Base-by-base conservation (phyloP, 2,888 invertebrate species). In the Perizoma flavofasciatum region DNA sequence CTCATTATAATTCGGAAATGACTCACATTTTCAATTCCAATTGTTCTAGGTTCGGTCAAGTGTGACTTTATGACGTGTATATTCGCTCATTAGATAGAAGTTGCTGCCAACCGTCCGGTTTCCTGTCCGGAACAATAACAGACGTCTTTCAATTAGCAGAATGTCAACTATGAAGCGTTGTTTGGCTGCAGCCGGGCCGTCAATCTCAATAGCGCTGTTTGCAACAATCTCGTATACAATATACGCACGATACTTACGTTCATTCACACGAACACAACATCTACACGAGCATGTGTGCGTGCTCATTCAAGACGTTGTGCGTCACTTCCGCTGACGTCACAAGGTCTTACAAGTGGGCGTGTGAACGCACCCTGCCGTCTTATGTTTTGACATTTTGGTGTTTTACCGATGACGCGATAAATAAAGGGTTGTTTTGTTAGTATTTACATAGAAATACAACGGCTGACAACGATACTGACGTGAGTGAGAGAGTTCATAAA, bases 1-100 rank as follows among this genome's bases (percentile, higher is more conserved):
- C 82, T 84, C 85, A 88, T 89, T 88, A 86, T 85, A 86, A 84
- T 88, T 89, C 84, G 89, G 90, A 90, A 87, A 86, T 91, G 91
- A 91, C 87, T 83, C 81, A 86, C 85, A 81, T 80, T 86, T 85
- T 84, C 74, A 74, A 79, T 71, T 79, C 71, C 74, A 81, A 85
- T 86, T 84, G 88, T 85, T 80, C 79, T 81, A 80, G 75, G 75
- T 68, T 72, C 82, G 77, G 78, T 85, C 79, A 84, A 83, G 85
- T 87, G 86, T 82, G 80, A 85, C 85, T 78, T 79, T 81, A 75
- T 80, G 77, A 77, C 73, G 72, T 76, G 73, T 77, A 68, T 73
- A 74, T 78, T 78, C 71, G 75, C 74, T 82, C 77, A 81, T 84
- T 83, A 85, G 50, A 44, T 22, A 22, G 74, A 78, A 78, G 75